Evolutionary conservation across 2,888 invertebrate species (phyloP).

Genomic region (Carcina quercana): DNA sequence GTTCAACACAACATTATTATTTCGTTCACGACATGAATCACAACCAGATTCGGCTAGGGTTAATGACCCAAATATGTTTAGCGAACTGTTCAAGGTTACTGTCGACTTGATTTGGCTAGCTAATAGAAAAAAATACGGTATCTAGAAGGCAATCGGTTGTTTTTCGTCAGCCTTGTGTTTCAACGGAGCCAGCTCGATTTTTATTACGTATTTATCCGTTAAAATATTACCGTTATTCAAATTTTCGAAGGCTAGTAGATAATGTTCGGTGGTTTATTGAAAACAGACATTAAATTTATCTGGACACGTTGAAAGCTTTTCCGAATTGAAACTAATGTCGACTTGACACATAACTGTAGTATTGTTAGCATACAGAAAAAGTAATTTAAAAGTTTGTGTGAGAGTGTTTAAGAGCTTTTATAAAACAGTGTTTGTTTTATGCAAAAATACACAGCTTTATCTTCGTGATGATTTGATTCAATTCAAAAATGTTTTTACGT

Average conservation of each 20-base stretch:
- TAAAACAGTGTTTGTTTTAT: too few species aligned
- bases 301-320: conserved; percentile 5
- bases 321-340: conserved; percentile 2
- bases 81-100: conserved; percentile 67
- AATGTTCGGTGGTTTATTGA: conserved; percentile 7
- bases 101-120: conserved; percentile 53
- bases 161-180: conserved; percentile 30
- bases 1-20: conserved; percentile 66
- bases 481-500: too few species aligned
- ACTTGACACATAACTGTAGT: neutral
- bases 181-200: conserved; percentile 29
- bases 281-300: neutral
- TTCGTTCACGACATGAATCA: conserved; percentile 69
- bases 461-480: too few species aligned
- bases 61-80: conserved; percentile 71
- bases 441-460: too few species aligned
- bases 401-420: too few species aligned
- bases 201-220: conserved; percentile 41
- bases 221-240: conserved; percentile 49
- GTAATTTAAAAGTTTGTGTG: too few species aligned
- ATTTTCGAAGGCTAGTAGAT: conserved; percentile 20
- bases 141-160: conserved; percentile 38
- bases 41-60: conserved; percentile 70
- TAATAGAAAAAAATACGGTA: conserved; percentile 56
- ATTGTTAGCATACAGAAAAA: neutral